phyloP scores from a whole-genome alignment of 2,888 invertebrate genomes.

The Acrobasis suavella region DNA sequence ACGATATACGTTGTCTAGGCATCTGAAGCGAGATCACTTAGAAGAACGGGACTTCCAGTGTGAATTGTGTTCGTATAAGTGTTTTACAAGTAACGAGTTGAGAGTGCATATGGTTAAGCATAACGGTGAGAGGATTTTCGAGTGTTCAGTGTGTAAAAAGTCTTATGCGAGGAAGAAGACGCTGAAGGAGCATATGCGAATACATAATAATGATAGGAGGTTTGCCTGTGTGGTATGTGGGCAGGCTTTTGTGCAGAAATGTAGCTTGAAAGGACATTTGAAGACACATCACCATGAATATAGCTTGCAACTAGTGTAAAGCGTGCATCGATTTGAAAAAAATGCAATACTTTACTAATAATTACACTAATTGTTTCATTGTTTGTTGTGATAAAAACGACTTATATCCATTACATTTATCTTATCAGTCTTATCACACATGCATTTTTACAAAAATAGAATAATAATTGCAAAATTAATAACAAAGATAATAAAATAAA shows the following conservation, averaged over 20 bases:
- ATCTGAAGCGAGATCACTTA: conserved; percentile 64
- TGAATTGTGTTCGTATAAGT: conserved; percentile 51
- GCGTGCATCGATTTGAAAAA: no score
- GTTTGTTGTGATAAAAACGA: no score
- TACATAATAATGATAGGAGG: conserved; percentile 66
- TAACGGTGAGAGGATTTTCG: conserved; percentile 56
- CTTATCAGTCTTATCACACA: no score
- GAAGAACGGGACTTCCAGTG: conserved; percentile 55
- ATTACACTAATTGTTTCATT: no score
- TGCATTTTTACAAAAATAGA: no score
- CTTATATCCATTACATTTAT: no score
- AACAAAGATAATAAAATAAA: no score
- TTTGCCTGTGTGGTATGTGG: conserved; percentile 65
- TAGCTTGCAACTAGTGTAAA: conserved; percentile 28
- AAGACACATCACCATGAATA: conserved; percentile 62
- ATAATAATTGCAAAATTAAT: no score
- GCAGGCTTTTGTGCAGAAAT: conserved; percentile 69
- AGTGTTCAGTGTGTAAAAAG: conserved; percentile 68
- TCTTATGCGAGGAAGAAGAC: conserved; percentile 67
- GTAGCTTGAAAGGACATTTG: conserved; percentile 66
- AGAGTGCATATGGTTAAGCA: conserved; percentile 64
- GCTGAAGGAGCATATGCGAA: conserved; percentile 65
- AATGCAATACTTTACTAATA: no score
- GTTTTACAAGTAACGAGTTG: conserved; percentile 63
- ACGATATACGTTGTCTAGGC: conserved; percentile 55